phyloP scores from a whole-genome alignment of 2,797 vertebrate genomes.

The Simalia tracyae region DNA sequence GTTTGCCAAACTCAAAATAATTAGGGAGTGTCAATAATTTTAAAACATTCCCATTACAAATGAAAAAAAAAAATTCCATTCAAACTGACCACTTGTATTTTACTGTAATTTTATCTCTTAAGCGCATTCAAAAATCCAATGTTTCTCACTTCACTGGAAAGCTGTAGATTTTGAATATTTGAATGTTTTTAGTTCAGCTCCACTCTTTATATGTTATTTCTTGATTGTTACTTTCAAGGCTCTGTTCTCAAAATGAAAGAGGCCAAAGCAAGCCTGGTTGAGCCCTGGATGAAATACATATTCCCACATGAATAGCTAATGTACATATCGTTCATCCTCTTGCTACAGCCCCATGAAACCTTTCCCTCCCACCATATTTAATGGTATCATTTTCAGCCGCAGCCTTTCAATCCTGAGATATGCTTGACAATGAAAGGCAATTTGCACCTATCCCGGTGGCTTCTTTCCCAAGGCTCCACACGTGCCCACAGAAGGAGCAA shows the following conservation, averaged over 20 bases:
- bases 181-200: not conserved
- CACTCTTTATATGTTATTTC: not conserved
- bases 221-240: not conserved
- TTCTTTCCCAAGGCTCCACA: constrained; percentile 57
- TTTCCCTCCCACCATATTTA: not conserved
- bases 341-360: constrained; percentile 19
- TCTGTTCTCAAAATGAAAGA: not conserved
- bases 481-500: constrained; percentile 54
- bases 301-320: constrained; percentile 12
- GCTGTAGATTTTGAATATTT: not conserved
- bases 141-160: not conserved
- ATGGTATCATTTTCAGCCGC: constrained; percentile 51
- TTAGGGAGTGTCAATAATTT: not conserved
- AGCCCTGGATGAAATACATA: not conserved
- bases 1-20: not conserved
- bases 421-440: constrained; percentile 66
- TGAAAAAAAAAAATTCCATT: not conserved
- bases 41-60: not conserved
- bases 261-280: not conserved
- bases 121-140: not conserved
- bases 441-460: constrained; percentile 61
- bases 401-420: constrained; percentile 59
- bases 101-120: not conserved
- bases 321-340: constrained; percentile 31
- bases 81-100: not conserved